These are phyloP conservation scores for Megaceryle alcyon DNA, from an alignment of 2,797 vertebrate genomes.

Conservation along the genomic window DNA sequence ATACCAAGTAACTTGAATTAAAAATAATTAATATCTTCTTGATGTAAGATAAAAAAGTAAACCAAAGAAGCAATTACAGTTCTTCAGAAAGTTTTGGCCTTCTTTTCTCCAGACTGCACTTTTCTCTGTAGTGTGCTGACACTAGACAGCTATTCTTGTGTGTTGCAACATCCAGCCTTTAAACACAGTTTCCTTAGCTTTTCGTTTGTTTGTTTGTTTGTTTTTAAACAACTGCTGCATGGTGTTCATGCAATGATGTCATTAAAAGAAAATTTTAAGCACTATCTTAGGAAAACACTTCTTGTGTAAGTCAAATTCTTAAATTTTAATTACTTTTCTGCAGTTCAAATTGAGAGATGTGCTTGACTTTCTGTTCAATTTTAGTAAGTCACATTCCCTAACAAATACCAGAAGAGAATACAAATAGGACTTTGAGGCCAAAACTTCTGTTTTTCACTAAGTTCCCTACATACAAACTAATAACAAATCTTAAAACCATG, in stretches of 20 bases:
- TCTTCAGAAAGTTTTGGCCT: background rate
- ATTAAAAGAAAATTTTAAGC: background rate
- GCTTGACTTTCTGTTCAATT: background rate
- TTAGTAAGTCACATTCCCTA: background rate
- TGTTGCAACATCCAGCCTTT: background rate
- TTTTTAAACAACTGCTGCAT: background rate
- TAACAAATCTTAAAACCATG: background rate
- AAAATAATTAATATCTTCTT: background rate
- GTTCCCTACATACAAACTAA: background rate
- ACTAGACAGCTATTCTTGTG: background rate
- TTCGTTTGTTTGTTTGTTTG: background rate
- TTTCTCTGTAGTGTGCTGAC: background rate
- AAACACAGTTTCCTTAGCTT: background rate
- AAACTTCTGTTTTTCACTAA: background rate
- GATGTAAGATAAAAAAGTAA: background rate
- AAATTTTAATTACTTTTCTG: background rate
- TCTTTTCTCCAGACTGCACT: background rate
- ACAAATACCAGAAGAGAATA: background rate
- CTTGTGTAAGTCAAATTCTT: background rate
- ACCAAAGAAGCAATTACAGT: background rate
- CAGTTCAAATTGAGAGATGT: background rate
- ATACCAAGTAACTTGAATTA: background rate
- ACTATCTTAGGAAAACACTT: background rate
- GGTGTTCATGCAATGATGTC: background rate
- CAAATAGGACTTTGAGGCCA: background rate